Conservation (phyloP, 2,113 vertebrate species). For the Propithecus coquereli region DNA sequence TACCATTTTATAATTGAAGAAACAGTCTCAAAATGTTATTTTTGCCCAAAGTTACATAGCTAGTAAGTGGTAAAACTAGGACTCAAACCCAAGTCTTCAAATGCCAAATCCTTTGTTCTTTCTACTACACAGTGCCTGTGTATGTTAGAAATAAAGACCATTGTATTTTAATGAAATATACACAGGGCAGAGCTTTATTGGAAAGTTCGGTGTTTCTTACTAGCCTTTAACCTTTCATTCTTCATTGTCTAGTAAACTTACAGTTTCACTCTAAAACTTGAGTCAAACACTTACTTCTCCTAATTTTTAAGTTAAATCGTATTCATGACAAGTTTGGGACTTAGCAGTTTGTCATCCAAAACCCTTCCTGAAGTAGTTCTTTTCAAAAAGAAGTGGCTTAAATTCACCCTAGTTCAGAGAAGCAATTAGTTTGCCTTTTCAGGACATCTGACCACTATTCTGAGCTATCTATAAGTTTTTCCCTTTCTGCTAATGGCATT, state of each 20-base stretch:
- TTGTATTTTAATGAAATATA: neutral
- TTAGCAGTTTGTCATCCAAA: slow-evolving; percentile 8
- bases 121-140: neutral
- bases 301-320: slow-evolving; percentile 21
- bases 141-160: slow-evolving; percentile 21
- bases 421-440: neutral
- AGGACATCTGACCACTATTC: neutral
- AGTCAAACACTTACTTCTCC: neutral
- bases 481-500: too few relatives aligned
- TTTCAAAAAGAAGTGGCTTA: neutral
- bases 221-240: neutral
- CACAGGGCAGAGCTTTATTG: neutral
- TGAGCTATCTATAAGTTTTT: neutral
- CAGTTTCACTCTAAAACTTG: neutral
- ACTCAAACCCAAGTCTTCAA: neutral
- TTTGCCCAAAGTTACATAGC: neutral
- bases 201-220: neutral
- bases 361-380: neutral
- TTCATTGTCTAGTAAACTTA: neutral
- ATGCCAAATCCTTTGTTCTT: neutral
- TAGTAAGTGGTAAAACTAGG: neutral
- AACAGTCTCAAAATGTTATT: neutral
- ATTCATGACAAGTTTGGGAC: neutral
- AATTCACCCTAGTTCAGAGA: neutral
- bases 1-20: slow-evolving; percentile 15